Percentiles rank a stretch among this genome's conserved stretches.
Evolutionary conservation across 2,888 invertebrate species (phyloP).

Genomic region (Cylloceria caligata): DNA sequence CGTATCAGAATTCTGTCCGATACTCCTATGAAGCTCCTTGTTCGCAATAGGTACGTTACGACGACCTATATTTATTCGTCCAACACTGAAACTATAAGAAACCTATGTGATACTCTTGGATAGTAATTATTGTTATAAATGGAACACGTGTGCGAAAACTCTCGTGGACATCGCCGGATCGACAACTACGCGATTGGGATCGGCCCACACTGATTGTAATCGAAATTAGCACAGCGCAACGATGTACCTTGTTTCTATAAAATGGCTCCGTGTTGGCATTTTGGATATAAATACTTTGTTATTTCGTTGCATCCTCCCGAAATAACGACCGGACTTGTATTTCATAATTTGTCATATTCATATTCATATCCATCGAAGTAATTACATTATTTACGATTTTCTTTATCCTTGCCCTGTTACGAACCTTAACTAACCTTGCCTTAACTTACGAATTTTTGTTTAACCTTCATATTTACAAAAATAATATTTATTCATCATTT

Average conservation of each 20-base stretch:
- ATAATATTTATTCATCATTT: neutral
- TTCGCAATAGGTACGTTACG: neutral
- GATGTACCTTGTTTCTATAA: constrained; percentile 36
- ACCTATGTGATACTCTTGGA: constrained; percentile 55
- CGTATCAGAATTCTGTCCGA: constrained; percentile 1
- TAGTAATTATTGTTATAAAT: constrained; percentile 68
- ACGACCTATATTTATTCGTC: constrained; percentile 45
- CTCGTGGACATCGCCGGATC: constrained; percentile 51
- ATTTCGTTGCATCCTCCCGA: constrained; percentile 19
- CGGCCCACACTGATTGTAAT: constrained; percentile 64
- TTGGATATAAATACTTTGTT: constrained; percentile 15
- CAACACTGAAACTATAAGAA: constrained; percentile 51
- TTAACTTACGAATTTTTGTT: neutral
- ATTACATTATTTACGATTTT: neutral
- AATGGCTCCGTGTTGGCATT: constrained; percentile 10
- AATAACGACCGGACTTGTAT: neutral
- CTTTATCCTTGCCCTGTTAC: neutral
- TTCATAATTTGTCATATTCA: neutral
- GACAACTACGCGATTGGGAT: constrained; percentile 67
- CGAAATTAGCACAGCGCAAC: constrained; percentile 52
- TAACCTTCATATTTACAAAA: neutral
- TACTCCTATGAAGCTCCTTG: neutral
- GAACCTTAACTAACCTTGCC: too few relatives aligned
- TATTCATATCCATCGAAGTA: neutral
- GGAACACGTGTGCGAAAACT: constrained; percentile 68